Conservation (phyloP, 1,140 invertebrate genomes). For the Branchinecta lynchi region DNA sequence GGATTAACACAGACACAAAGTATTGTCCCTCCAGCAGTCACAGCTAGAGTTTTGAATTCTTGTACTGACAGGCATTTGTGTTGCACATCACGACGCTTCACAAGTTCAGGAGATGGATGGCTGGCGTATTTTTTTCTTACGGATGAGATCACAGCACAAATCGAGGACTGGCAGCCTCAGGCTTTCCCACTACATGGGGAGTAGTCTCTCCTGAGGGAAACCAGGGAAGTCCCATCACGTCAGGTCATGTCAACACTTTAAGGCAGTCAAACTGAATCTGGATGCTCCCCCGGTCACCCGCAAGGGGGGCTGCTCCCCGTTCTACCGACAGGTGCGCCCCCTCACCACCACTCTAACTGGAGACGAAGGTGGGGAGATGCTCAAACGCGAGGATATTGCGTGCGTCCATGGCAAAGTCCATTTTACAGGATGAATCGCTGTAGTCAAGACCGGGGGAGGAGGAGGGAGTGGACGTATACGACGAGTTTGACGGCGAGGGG, state of each 20-base stretch:
- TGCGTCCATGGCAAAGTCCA: constrained; percentile 25
- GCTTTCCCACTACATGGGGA: constrained; percentile 13
- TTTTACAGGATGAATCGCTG: constrained; percentile 23
- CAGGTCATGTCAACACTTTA: background rate
- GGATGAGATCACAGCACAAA: constrained; percentile 22
- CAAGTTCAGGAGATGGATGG: too few species aligned
- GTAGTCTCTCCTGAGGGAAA: background rate
- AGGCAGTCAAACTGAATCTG: background rate
- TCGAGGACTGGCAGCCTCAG: background rate
- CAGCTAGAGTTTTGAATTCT: background rate
- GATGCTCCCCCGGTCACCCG: too few species aligned
- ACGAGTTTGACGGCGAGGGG: constrained; percentile 14
- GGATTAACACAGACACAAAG: background rate
- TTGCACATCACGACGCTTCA: background rate
- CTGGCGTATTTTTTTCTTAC: background rate
- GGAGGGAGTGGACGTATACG: constrained; percentile 14
- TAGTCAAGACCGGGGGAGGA: constrained; percentile 12
- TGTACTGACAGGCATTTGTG: constrained; percentile 9
- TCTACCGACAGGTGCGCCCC: background rate
- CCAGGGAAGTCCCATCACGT: background rate
- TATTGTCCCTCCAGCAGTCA: too few species aligned
- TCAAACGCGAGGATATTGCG: constrained; percentile 25
- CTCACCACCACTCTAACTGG: constrained; percentile 26
- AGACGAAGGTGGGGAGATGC: constrained; percentile 26
- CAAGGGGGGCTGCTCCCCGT: background rate